Evolutionary conservation across 2,888 invertebrate species (phyloP).

Genomic region (Drosophila longiperda): DNA sequence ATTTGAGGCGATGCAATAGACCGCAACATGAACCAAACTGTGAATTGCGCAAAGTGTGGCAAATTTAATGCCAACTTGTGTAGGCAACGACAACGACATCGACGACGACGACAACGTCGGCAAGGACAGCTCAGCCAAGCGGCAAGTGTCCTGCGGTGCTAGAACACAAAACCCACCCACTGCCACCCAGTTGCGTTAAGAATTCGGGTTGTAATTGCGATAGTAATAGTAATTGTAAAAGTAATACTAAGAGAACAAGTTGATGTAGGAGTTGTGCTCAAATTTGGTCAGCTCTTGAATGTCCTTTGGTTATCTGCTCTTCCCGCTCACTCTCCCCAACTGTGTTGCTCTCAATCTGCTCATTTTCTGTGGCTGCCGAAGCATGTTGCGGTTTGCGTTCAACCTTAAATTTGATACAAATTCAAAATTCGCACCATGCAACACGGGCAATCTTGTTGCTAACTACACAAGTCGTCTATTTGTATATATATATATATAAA

Average conservation of each 20-base stretch:
- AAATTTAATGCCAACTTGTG: slow-evolving; percentile 61
- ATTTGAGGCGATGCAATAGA: slow-evolving; percentile 20
- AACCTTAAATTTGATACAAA: slow-evolving; percentile 17
- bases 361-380: slow-evolving; percentile 3
- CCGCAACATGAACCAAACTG: slow-evolving; percentile 28
- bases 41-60: slow-evolving; percentile 16
- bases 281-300: slow-evolving; percentile 33
- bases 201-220: neutral
- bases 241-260: neutral
- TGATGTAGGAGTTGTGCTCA: slow-evolving; percentile 35
- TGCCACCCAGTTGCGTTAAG: slow-evolving; percentile 7
- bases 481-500: neutral
- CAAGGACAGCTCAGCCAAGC: slow-evolving; percentile 44
- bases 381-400: slow-evolving; percentile 18
- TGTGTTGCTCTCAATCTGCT: neutral
- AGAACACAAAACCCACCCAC: slow-evolving; percentile 2
- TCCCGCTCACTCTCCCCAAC: slow-evolving; percentile 1
- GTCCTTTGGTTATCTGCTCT: slow-evolving; percentile 16
- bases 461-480: neutral
- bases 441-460: neutral
- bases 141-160: slow-evolving; percentile 64
- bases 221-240: neutral
- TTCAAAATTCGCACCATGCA: slow-evolving; percentile 1
- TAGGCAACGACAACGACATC: slow-evolving; percentile 14
- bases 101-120: slow-evolving; percentile 19